Evolutionary conservation across 1,140 invertebrate genomes (phyloP), one percentile per base, ranked within the genome.

Genomic region (Drosophila hydei): DNA sequence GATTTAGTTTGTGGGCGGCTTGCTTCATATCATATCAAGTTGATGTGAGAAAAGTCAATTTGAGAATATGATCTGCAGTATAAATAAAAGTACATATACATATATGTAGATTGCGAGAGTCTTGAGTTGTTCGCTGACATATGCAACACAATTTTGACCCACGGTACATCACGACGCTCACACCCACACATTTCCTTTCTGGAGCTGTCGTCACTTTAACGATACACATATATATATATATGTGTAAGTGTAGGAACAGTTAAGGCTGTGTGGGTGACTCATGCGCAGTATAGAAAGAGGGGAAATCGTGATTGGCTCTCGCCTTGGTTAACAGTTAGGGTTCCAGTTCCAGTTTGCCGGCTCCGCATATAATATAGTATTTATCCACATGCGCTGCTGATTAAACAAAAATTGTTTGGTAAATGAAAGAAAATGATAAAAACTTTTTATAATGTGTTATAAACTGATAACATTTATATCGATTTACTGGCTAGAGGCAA

Each of bases 271-370:
- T 69, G 64, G 51, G 71, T 25, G 64, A 25, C 4, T 19, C 71
- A 69, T 68, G 71, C 71, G 71, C 71, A 62, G 50, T 30, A 2
- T 21, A 8, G 33, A 12, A 14, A 40, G 25, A 5, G 16, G 27
- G 16, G 14, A 12, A 54, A 18, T 18, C 51, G 54, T 36, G 36
- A 47, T 16, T 42, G 50, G 33, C 9, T 23, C 14, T 54, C 8
- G 56, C 11, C 16, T 73, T 56, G 54, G 64, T 62, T 69, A 43
- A 50, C n/a, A 42, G 38, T 16, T 11, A 56, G 8, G 16, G 38
- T 16, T 42, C 38, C 56, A 56, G 59, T 54, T 23, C 19, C 30
- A 45, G 40, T 69, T 73, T 69, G 71, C 71, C 71, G 71, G 71
- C n/a, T 56, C 14, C 25, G 58, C 67, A 38, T 52, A 12, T 27